A percentile compares a stretch with the other conserved stretches of the same genome.
Evolutionary conservation across 1,140 invertebrate genomes (phyloP).

Genomic region (Bombus ignitus): DNA sequence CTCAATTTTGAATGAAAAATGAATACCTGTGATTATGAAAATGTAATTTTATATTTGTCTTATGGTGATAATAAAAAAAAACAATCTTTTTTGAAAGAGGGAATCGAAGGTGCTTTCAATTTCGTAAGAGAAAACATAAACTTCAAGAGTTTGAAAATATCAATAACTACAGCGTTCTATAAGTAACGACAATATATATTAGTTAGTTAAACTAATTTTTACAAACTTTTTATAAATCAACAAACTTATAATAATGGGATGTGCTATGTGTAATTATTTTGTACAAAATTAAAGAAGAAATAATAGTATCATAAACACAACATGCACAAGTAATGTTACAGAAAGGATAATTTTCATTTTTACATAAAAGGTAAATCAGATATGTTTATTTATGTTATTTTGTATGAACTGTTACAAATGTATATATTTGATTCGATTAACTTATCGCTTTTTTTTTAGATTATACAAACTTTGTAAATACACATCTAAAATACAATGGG

Average conservation of each 20-base stretch:
- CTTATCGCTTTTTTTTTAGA: not conserved
- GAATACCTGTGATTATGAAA: constrained; percentile 38
- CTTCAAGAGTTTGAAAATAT: constrained; percentile 10
- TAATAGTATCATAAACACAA: not conserved
- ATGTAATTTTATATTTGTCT: constrained; percentile 34
- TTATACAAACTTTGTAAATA: constrained; percentile 15
- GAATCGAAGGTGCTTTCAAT: not conserved
- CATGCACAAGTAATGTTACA: constrained; percentile 23
- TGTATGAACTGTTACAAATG: not conserved
- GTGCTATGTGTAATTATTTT: not conserved
- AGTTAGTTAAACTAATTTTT: constrained; percentile 16
- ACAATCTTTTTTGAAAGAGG: constrained; percentile 19
- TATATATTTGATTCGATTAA: not conserved
- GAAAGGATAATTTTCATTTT: constrained; percentile 7
- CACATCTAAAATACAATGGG: constrained; percentile 18
- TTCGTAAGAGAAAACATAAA: not conserved
- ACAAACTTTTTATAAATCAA: constrained; percentile 3
- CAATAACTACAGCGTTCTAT: not conserved
- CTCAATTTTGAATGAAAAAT: constrained; percentile 54
- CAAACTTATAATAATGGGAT: constrained; percentile 18
- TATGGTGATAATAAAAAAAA: constrained; percentile 15
- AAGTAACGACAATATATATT: constrained; percentile 25
- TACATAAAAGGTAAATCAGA: constrained; percentile 30
- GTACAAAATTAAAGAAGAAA: not conserved
- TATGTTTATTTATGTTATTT: constrained; percentile 13